These are phyloP conservation scores for Aporrectodea caliginosa DNA, from an alignment of 1,140 invertebrate genomes.

Conservation along the genomic window DNA sequence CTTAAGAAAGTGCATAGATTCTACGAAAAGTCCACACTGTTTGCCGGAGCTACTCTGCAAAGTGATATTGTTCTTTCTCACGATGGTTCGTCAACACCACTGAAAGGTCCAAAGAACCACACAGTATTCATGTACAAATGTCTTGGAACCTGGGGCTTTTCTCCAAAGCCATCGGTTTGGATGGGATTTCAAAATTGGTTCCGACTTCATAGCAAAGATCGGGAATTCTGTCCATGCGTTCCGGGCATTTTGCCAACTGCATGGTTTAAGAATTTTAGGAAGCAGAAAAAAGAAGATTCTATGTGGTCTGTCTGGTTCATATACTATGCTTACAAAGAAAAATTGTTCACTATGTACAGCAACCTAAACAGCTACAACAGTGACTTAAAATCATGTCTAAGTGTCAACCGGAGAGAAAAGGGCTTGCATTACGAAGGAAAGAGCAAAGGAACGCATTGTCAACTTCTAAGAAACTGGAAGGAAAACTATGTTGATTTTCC, in stretches of 20 bases:
- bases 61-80: background rate
- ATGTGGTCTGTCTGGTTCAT: slow-evolving; percentile 48
- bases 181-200: slow-evolving; percentile 41
- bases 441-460: background rate
- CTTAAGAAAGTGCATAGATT: slow-evolving; percentile 42
- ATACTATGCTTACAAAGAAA: slow-evolving; percentile 38
- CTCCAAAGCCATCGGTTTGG: slow-evolving; percentile 41
- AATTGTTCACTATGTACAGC: slow-evolving; percentile 22
- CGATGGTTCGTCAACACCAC: background rate
- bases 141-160: slow-evolving; percentile 43
- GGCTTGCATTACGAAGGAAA: background rate
- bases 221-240: slow-evolving; percentile 36
- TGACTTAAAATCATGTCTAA: background rate
- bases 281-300: slow-evolving; percentile 29
- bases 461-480: slow-evolving; percentile 3
- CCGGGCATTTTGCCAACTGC: slow-evolving; percentile 35
- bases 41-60: slow-evolving; percentile 2
- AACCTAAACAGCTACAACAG: slow-evolving; percentile 7
- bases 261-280: slow-evolving; percentile 35
- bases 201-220: slow-evolving; percentile 6
- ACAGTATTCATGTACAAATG: slow-evolving; percentile 31
- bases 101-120: background rate
- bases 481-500: slow-evolving; percentile 8
- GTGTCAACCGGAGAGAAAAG: background rate
- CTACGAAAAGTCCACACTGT: background rate